Percentiles rank a stretch among this genome's conserved stretches.
phyloP scores from a whole-genome alignment of 2,797 vertebrate genomes.

The Chelon auratus region DNA sequence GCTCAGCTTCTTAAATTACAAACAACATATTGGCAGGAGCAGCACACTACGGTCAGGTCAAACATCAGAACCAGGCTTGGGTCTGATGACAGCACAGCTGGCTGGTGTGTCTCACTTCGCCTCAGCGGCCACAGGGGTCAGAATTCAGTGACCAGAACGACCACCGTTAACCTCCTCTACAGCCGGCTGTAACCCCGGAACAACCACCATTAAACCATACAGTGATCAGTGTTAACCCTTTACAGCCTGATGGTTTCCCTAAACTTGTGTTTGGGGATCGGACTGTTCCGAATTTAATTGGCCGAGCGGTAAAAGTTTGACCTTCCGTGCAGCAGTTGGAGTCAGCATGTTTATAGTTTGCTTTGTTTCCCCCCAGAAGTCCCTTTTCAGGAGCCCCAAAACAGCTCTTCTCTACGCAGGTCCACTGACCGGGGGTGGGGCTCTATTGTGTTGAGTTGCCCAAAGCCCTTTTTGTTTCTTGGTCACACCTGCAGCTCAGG shows the following conservation, averaged over 20 bases:
- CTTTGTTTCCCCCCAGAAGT: slow-evolving; percentile 36
- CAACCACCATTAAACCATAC: slow-evolving; percentile 61
- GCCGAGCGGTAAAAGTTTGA: slow-evolving; percentile 47
- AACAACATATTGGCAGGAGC: slow-evolving; percentile 80
- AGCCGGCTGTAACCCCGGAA: slow-evolving; percentile 70
- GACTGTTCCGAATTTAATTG: slow-evolving; percentile 22
- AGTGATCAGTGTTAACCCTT: slow-evolving; percentile 49
- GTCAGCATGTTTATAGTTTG: slow-evolving; percentile 49
- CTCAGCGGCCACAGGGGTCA: slow-evolving; percentile 87
- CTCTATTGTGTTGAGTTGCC: slow-evolving; percentile 80
- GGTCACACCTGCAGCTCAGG: slow-evolving; percentile 81
- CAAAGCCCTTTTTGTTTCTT: slow-evolving; percentile 77
- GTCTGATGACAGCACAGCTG: slow-evolving; percentile 89
- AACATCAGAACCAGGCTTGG: slow-evolving; percentile 43
- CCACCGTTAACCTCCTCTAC: slow-evolving; percentile 72
- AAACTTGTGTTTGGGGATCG: slow-evolving; percentile 44
- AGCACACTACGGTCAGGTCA: slow-evolving; percentile 24
- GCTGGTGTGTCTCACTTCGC: slow-evolving; percentile 85
- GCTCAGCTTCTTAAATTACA: slow-evolving; percentile 31
- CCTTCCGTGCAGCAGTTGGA: slow-evolving; percentile 36
- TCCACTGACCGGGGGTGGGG: slow-evolving; percentile 76
- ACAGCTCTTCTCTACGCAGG: slow-evolving; percentile 83
- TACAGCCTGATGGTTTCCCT: slow-evolving; percentile 28
- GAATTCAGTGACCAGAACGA: slow-evolving; percentile 72
- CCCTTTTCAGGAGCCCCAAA: slow-evolving; percentile 71